Conservation (phyloP, 2,797 vertebrate genomes). For the Tamandua tetradactyla region DNA sequence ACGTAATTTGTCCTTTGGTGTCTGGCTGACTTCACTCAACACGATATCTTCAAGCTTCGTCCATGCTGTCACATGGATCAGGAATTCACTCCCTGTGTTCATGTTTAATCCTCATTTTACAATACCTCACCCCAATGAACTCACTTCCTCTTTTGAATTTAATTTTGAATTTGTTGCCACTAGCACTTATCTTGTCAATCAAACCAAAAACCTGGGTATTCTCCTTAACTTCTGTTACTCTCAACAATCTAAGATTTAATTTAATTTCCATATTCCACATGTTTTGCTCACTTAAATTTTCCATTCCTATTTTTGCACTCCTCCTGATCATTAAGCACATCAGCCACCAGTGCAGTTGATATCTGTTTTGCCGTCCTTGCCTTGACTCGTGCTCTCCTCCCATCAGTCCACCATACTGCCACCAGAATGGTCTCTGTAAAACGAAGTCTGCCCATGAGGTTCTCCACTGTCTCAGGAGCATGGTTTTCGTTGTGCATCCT, state of each 20-base stretch:
- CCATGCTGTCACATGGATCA: no score
- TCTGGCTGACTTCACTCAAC: no score
- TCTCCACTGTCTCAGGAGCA: fast-evolving
- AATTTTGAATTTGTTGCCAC: neutral
- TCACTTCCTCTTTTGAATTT: neutral
- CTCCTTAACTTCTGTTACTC: neutral
- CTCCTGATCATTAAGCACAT: fast-evolving
- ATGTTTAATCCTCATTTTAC: neutral
- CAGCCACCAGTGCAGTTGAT: fast-evolving
- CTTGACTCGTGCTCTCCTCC: neutral
- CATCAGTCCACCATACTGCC: fast-evolving
- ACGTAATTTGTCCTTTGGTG: no score
- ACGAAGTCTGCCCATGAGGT: fast-evolving
- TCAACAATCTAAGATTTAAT: neutral
- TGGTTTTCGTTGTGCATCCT: fast-evolving
- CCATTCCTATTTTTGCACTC: neutral
- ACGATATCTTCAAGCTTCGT: no score
- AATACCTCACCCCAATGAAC: neutral
- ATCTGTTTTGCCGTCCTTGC: no score
- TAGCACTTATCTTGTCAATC: neutral
- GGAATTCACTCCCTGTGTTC: neutral
- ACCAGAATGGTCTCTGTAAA: fast-evolving
- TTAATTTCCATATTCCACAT: neutral
- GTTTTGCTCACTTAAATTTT: neutral
- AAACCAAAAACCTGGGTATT: neutral